Conservation (phyloP, 2,888 invertebrate species). For the Aphrophora alni region DNA sequence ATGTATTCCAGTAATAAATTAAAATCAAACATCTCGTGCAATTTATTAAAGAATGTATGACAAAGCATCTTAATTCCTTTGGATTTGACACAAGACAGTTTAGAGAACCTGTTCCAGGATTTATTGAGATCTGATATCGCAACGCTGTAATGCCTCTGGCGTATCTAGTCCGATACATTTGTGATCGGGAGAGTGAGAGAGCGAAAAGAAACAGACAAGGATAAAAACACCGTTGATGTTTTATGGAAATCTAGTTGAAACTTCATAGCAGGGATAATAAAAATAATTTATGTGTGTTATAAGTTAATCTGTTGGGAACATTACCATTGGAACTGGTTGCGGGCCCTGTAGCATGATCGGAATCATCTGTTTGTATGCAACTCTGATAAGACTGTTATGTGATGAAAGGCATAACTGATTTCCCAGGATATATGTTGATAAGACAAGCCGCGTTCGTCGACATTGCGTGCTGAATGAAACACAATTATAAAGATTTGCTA, state of each 20-base stretch:
- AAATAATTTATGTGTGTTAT: slow-evolving; percentile 5
- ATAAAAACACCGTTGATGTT: neutral
- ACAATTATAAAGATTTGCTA: too few relatives aligned
- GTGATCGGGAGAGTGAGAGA: too few relatives aligned
- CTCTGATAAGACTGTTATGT: neutral
- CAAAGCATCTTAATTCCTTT: neutral
- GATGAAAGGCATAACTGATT: neutral
- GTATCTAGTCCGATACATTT: neutral
- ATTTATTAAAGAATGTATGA: neutral
- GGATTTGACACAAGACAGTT: neutral
- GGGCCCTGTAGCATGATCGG: neutral
- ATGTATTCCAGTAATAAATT: neutral
- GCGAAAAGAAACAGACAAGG: too few relatives aligned
- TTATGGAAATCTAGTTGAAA: slow-evolving; percentile 9
- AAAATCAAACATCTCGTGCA: neutral
- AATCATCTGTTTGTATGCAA: too few relatives aligned
- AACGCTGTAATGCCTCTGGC: neutral
- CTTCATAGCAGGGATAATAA: neutral
- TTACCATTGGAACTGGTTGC: slow-evolving; percentile 2
- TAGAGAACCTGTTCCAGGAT: neutral
- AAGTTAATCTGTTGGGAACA: neutral
- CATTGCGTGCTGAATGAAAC: too few relatives aligned
- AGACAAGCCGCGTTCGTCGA: too few relatives aligned
- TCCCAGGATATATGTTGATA: too few relatives aligned
- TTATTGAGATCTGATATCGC: slow-evolving; percentile 9